phyloP scores from a whole-genome alignment of 2,113 vertebrate species.

The Ancistrus triradiatus region DNA sequence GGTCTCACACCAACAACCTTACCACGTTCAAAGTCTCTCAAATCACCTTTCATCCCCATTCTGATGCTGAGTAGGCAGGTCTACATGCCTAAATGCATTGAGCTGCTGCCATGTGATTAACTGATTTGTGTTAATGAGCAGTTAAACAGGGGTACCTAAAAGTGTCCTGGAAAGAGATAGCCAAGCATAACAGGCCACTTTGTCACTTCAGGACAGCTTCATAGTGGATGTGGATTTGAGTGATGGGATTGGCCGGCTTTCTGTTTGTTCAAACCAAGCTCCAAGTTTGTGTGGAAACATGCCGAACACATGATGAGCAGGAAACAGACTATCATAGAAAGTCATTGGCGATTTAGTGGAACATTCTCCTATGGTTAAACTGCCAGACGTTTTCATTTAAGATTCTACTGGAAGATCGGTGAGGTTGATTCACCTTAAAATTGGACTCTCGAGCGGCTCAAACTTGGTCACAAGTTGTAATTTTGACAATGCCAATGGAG shows the following conservation, averaged over 20 bases:
- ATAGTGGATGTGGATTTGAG: background rate
- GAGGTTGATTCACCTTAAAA: conserved; percentile 21
- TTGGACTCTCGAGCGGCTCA: background rate
- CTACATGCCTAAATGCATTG: too few relatives aligned
- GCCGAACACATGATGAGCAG: conserved; percentile 24
- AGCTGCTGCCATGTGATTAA: too few relatives aligned
- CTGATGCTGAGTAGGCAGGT: too few relatives aligned
- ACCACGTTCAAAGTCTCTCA: too few relatives aligned
- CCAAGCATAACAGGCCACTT: background rate
- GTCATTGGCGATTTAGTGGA: conserved; percentile 34
- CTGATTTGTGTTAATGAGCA: too few relatives aligned
- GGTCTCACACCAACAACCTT: too few relatives aligned
- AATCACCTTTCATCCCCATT: too few relatives aligned
- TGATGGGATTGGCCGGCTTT: conserved; percentile 28
- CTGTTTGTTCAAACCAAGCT: conserved; percentile 5
- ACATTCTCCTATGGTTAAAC: conserved; percentile 6
- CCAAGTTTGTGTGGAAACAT: conserved; percentile 16
- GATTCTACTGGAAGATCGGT: background rate
- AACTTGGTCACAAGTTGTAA: too few relatives aligned
- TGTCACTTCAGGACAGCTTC: background rate
- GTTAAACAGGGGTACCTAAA: too few relatives aligned
- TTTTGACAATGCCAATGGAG: too few relatives aligned
- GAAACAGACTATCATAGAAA: conserved; percentile 36
- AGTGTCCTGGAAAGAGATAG: background rate
- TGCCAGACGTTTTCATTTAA: conserved; percentile 25